A percentile compares a stretch with the other conserved stretches of the same genome.
Evolutionary conservation across 2,113 vertebrate species (phyloP).

Genomic region (Nannospalax galili): DNA sequence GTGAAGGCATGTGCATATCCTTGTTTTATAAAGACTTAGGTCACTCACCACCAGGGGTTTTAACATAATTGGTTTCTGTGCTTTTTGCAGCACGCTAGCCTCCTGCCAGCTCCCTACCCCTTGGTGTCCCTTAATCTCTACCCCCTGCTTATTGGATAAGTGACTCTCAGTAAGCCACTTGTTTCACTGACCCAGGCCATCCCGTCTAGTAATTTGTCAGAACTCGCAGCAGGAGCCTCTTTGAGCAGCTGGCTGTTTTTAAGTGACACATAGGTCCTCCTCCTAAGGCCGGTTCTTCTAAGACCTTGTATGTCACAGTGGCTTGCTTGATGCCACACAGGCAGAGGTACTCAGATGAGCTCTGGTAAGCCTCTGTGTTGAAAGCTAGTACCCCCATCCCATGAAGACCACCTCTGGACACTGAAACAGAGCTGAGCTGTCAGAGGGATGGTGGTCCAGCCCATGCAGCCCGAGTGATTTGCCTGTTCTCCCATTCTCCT

Average conservation of each 20-base stretch:
- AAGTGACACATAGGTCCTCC: background rate
- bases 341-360: background rate
- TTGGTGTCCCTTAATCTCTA: background rate
- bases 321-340: background rate
- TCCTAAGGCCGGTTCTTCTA: too few species aligned
- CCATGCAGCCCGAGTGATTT: accelerated
- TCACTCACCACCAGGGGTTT: background rate
- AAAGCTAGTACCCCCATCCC: background rate
- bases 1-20: background rate
- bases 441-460: background rate
- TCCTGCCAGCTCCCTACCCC: background rate
- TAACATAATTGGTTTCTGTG: background rate
- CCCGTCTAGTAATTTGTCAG: background rate
- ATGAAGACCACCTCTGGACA: background rate
- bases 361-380: background rate
- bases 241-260: background rate
- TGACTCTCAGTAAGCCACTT: accelerated
- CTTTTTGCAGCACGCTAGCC: background rate
- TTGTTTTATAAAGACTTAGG: background rate
- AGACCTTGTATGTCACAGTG: background rate
- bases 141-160: background rate
- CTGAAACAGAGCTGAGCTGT: background rate
- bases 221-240: background rate
- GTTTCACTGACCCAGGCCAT: too few species aligned
- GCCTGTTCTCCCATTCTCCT: background rate